These are phyloP conservation scores for Myocastor coypus DNA, from an alignment of 2,113 vertebrate genomes.

Conservation along the genomic window DNA sequence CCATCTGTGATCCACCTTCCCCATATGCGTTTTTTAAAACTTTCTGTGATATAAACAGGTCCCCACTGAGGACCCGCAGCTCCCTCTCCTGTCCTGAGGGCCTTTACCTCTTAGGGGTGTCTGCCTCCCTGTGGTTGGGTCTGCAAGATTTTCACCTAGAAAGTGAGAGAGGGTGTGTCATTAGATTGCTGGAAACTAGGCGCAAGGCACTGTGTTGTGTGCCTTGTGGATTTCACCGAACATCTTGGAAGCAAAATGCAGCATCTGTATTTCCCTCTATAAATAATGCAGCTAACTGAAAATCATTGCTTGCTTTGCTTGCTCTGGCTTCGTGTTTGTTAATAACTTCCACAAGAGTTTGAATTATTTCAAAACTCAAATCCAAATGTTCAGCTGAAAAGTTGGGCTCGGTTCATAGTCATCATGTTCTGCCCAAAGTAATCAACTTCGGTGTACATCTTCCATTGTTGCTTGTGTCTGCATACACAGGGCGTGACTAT, in stretches of 20 bases:
- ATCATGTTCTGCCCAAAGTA: background rate
- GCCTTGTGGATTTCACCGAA: conserved; percentile 39
- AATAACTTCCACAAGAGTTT: conserved; percentile 67
- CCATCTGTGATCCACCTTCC: too few species aligned
- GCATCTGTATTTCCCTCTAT: conserved; percentile 37
- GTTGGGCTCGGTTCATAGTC: conserved; percentile 12
- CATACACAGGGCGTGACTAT: background rate
- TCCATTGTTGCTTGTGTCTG: background rate
- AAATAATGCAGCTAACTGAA: conserved; percentile 61
- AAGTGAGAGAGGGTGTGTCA: background rate
- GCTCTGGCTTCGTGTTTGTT: conserved; percentile 59
- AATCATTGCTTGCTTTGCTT: conserved; percentile 47
- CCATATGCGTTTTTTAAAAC: background rate
- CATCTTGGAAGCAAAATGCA: conserved; percentile 24
- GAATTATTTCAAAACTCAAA: conserved; percentile 57
- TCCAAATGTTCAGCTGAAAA: conserved; percentile 39
- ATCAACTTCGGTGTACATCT: background rate
- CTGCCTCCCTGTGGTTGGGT: background rate
- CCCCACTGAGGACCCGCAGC: background rate
- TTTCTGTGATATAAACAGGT: background rate
- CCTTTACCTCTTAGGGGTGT: background rate
- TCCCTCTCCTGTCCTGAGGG: background rate
- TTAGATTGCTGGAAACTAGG: background rate
- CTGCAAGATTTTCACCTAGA: background rate
- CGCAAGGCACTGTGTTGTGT: background rate